Conservation (phyloP, 64 coral and sea anemone species). For the Porites lutea region DNA sequence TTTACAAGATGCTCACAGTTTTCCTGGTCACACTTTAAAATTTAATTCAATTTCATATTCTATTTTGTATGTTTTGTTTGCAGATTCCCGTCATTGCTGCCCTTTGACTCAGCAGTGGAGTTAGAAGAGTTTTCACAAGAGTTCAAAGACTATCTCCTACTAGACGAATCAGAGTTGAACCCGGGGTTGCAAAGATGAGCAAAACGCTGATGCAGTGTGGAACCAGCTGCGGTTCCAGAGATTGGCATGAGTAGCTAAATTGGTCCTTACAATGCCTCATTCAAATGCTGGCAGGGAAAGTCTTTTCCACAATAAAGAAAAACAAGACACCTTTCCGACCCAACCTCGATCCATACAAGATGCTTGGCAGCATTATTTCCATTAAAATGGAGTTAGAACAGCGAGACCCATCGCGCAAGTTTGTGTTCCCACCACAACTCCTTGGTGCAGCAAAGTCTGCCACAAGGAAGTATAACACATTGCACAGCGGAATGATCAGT, state of each 20-base stretch:
- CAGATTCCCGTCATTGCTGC: slow-evolving; percentile 40
- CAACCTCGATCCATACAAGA: slow-evolving; percentile 16
- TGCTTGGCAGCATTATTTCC: slow-evolving; percentile 40
- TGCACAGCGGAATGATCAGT: slow-evolving; percentile 15
- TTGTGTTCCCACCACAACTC: slow-evolving; percentile 26
- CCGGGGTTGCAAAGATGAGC: slow-evolving; percentile 6
- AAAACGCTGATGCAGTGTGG: slow-evolving; percentile 46
- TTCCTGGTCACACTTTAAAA: neutral
- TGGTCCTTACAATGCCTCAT: slow-evolving; percentile 53
- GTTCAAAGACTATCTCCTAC: slow-evolving; percentile 27
- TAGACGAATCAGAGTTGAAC: slow-evolving; percentile 30
- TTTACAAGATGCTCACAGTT: slow-evolving; percentile 27
- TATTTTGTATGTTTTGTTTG: slow-evolving; percentile 15
- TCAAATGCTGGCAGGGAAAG: slow-evolving; percentile 69
- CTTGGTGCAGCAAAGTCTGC: slow-evolving; percentile 23
- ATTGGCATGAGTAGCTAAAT: slow-evolving; percentile 1
- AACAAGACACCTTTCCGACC: slow-evolving; percentile 66
- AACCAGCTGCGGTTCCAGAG: slow-evolving; percentile 6
- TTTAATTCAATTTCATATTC: slow-evolving; percentile 12
- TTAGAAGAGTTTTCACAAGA: slow-evolving; percentile 50
- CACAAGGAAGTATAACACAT: slow-evolving; percentile 33
- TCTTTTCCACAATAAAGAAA: slow-evolving; percentile 70
- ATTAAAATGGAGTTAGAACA: slow-evolving; percentile 61
- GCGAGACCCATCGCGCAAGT: neutral
- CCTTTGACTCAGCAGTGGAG: slow-evolving; percentile 47